phyloP scores from a whole-genome alignment of 2,888 invertebrate genomes.

The Caenorhabditis drosophilae region DNA sequence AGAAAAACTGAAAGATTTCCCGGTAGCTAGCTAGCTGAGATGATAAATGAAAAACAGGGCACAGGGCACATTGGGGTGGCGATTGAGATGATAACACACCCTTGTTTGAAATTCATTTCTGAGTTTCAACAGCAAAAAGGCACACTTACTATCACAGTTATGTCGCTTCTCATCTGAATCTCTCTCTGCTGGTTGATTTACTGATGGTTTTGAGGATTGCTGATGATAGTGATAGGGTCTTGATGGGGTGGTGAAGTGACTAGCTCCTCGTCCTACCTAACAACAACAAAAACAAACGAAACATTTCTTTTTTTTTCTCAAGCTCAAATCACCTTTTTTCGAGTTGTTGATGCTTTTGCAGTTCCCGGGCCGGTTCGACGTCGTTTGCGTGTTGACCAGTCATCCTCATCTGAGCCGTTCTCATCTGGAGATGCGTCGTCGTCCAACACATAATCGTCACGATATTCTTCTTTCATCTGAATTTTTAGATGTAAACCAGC shows the following conservation, averaged over 20 bases:
- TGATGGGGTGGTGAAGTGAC: no score
- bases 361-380: conserved; percentile 18
- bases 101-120: no score
- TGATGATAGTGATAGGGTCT: no score
- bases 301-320: no score
- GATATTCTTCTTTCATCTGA: conserved; percentile 26
- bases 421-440: conserved; percentile 52
- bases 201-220: no score
- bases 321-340: conserved; percentile 21
- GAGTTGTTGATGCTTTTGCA: conserved; percentile 10
- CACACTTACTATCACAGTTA: conserved; percentile 49
- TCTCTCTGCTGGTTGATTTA: conserved; percentile 3
- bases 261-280: no score
- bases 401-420: conserved; percentile 61
- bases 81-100: no score
- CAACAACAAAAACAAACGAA: no score
- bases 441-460: conserved; percentile 52
- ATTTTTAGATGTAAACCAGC: no score
- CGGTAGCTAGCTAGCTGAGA: conserved; percentile 18
- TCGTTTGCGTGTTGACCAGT: conserved; percentile 59
- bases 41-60: background rate
- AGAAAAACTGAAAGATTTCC: no score
- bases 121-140: no score
- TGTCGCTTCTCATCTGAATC: conserved; percentile 43
- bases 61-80: no score